phyloP scores from a whole-genome alignment of 2,113 vertebrate genomes.

The Athene cunicularia region DNA sequence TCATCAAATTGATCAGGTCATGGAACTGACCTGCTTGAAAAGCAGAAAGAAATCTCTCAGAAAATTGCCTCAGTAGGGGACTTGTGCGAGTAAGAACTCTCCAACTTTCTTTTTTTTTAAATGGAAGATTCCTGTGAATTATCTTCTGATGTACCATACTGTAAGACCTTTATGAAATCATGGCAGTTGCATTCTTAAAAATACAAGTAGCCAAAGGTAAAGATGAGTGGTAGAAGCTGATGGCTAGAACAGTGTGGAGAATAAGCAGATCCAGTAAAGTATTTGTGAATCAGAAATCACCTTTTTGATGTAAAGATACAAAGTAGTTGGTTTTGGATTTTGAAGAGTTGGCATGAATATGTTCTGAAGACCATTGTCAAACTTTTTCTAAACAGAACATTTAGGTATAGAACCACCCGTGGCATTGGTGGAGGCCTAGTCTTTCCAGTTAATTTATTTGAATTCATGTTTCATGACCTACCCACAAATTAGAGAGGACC shows the following conservation, averaged over 20 bases:
- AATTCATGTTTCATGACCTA: neutral
- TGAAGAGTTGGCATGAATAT: rapidly evolving
- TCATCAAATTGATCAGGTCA: neutral
- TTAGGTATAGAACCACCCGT: neutral
- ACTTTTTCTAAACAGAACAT: neutral
- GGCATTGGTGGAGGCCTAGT: neutral
- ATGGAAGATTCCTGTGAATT: neutral
- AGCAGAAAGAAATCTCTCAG: neutral
- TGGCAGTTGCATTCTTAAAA: neutral
- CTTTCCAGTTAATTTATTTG: neutral
- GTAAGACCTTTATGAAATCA: neutral
- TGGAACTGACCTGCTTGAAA: neutral
- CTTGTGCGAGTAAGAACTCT: neutral
- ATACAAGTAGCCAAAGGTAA: neutral
- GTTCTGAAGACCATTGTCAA: neutral
- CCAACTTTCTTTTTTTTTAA: neutral
- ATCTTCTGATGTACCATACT: neutral
- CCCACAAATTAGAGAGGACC: neutral
- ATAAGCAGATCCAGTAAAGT: neutral
- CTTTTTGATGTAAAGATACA: neutral
- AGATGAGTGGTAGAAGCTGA: neutral
- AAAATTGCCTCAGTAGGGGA: neutral
- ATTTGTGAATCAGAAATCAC: neutral
- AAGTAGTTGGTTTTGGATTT: neutral
- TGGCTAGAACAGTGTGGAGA: neutral